Evolutionary conservation across 2,888 invertebrate genomes (phyloP).

Genomic region (Chalcosyrphus nemorum): DNA sequence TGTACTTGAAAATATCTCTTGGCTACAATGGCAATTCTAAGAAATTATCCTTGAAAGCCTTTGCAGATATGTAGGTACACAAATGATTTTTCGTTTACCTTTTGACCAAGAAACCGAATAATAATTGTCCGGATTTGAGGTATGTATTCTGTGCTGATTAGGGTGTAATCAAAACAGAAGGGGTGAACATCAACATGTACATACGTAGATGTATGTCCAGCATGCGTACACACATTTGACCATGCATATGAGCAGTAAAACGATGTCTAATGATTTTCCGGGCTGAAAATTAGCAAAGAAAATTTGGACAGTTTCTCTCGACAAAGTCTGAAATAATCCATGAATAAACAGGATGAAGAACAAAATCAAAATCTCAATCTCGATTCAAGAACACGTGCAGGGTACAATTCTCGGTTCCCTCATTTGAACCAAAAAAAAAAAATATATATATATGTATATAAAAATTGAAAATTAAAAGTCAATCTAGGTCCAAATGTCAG

Average conservation of each 20-base stretch:
- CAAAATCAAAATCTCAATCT: conserved; percentile 7
- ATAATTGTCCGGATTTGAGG: conserved; percentile 1
- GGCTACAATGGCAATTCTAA: not conserved
- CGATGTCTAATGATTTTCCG: conserved; percentile 35
- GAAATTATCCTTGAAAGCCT: not conserved
- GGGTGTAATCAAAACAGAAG: conserved; percentile 19
- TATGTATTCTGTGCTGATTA: conserved; percentile 1
- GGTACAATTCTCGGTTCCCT: not conserved
- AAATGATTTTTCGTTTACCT: not conserved
- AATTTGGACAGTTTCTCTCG: conserved; percentile 25
- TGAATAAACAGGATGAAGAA: conserved; percentile 8
- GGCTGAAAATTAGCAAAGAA: conserved; percentile 26
- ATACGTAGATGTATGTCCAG: not conserved
- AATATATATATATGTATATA: too few species aligned
- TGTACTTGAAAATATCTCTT: not conserved
- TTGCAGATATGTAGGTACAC: not conserved
- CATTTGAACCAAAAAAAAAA: not conserved
- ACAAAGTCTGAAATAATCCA: conserved; percentile 7
- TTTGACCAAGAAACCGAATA: not conserved
- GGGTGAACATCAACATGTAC: not conserved
- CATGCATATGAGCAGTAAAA: conserved; percentile 1
- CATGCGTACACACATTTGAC: not conserved
- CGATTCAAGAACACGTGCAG: conserved; percentile 22
- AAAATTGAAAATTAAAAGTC: conserved; percentile 29
- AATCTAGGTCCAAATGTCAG: conserved; percentile 17